Base-by-base conservation (phyloP, 2,797 vertebrate genomes). In the Myotis daubentonii region DNA sequence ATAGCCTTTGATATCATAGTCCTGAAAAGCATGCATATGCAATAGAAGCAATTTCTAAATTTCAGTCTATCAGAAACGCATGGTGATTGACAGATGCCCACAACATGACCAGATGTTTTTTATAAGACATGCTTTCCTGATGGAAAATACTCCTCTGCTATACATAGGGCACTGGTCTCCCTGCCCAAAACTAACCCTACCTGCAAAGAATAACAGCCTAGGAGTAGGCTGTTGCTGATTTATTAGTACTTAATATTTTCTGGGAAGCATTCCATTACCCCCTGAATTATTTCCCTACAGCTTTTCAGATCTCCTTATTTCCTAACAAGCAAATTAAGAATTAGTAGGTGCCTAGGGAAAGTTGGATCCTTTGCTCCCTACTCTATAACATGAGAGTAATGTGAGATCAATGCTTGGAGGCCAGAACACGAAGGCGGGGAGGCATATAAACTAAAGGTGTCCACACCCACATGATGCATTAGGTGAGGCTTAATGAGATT, bases 11-110 rank as follows among this genome's bases (percentile, higher is more conserved):
- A 12, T 78, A 66, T n/a, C 30, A 57, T 20, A 75, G 13, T 78
- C n/a, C n/a, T 62, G 5, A 53, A 65, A 89, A 76, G 1, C n/a
- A 36, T 2, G 15, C 15, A 10, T 9, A 8, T 33, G 4, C 23
- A 70, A 13, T 11, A 95, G 33, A 94, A 93, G 23, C 41, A 57
- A 55, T 70, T 68, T 94, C 80, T 66, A 82, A 87, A 83, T 60
- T 15, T 80, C 85, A 62, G 25, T 65, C 51, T 78, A 20, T n/a
- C 75, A 93, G 93, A 93, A 76, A 70, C n/a, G 41, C 28, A 5
- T 78, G 47, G 44, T 51, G 38, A 87, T 8, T 62, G 47, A 70
- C n/a, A 91, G 79, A 38, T 72, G 8, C 55, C 57, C 23, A n/a
- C 11, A 51, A 41, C 22, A 17, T 25, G 36, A 80, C 22, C 51